Percentiles rank a stretch among this genome's conserved stretches.
Evolutionary conservation across 2,888 invertebrate species (phyloP).

Genomic region (Smittia sp.): DNA sequence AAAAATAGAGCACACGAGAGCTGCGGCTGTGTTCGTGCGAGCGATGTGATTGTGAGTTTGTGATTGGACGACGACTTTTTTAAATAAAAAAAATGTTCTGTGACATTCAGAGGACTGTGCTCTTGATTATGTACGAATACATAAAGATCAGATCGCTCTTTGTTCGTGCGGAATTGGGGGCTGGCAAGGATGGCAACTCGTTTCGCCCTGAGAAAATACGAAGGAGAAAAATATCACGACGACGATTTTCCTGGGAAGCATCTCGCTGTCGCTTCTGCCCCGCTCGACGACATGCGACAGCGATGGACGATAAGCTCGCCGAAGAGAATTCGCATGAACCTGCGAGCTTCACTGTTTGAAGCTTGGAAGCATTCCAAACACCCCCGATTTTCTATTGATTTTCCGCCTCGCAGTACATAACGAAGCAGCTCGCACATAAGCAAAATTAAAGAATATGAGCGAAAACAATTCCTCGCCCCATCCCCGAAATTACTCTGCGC

Average conservation of each 20-base stretch:
- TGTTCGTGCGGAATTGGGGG: no score
- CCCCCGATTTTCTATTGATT: neutral
- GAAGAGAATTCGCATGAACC: no score
- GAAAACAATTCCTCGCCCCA: neutral
- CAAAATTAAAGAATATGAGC: neutral
- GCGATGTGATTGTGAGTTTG: conserved; percentile 37
- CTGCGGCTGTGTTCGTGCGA: conserved; percentile 9
- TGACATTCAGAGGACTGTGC: conserved; percentile 26
- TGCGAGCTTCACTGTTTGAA: neutral
- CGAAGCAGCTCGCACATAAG: neutral
- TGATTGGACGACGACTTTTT: conserved; percentile 41
- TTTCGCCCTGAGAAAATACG: no score
- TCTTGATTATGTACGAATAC: neutral
- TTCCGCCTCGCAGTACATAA: neutral
- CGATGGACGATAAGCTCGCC: neutral
- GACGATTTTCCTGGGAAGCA: no score
- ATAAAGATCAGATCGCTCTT: no score
- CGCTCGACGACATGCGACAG: neutral
- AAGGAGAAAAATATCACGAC: no score
- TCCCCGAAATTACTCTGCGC: neutral
- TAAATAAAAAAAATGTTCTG: conserved; percentile 36
- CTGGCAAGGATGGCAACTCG: no score
- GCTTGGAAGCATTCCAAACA: neutral
- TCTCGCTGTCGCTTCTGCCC: no score
- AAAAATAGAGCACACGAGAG: conserved; percentile 34